Evolutionary conservation across 2,797 vertebrate genomes (phyloP).

Genomic region (Anguilla anguilla): DNA sequence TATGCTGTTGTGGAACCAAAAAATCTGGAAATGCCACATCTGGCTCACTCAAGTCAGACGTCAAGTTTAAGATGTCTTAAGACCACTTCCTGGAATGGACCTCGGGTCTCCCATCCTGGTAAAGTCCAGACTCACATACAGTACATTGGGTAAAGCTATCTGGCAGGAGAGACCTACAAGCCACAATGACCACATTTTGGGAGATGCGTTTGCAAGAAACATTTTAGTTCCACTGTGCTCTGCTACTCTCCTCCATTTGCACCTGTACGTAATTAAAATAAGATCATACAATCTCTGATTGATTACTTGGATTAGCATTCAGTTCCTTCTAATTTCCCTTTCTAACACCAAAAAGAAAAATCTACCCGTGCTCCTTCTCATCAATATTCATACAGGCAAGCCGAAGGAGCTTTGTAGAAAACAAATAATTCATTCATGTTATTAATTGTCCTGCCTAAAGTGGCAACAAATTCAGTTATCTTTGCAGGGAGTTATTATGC

Average conservation of each 20-base stretch:
- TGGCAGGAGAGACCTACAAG: neutral
- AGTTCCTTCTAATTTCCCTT: neutral
- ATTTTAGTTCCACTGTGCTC: constrained; percentile 13
- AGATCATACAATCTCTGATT: constrained; percentile 21
- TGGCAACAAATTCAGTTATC: neutral
- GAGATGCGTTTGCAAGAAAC: constrained; percentile 29
- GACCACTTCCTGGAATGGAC: neutral
- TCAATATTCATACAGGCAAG: constrained; percentile 2
- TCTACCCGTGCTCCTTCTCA: neutral
- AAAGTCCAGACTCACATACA: neutral
- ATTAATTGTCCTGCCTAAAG: neutral
- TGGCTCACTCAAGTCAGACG: neutral
- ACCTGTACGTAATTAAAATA: constrained; percentile 5
- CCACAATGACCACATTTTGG: neutral
- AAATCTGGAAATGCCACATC: neutral
- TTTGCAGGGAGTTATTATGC: neutral
- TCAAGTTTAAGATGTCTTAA: neutral
- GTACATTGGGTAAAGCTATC: neutral
- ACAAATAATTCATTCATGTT: constrained; percentile 13
- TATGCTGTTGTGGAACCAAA: neutral
- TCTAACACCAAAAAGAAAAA: neutral
- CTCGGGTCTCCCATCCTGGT: neutral
- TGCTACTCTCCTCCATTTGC: neutral
- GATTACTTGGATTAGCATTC: constrained; percentile 7
- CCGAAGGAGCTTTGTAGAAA: neutral